These are phyloP conservation scores for Drosophila arawakana DNA, from an alignment of 1,140 invertebrate genomes.

Conservation along the genomic window DNA sequence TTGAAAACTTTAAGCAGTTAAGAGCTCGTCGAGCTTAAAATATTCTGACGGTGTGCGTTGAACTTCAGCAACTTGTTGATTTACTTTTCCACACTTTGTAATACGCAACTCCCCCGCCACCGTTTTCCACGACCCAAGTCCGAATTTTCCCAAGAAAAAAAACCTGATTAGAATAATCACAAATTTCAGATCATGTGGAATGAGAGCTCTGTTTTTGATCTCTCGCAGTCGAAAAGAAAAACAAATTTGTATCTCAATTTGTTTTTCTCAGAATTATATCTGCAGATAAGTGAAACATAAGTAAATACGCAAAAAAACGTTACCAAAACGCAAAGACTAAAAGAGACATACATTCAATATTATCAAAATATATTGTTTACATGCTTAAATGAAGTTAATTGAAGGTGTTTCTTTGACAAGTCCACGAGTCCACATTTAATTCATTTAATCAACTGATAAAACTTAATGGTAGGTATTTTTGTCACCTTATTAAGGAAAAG, in stretches of 20 bases:
- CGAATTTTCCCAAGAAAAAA: constrained; percentile 29
- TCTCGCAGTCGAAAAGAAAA: constrained; percentile 31
- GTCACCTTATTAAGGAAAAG: constrained; percentile 10
- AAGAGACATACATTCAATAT: background rate
- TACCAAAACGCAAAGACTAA: background rate
- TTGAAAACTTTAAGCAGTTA: constrained; percentile 82
- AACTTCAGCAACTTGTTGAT: constrained; percentile 78
- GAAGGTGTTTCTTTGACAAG: no score
- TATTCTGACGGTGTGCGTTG: constrained; percentile 67
- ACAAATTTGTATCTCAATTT: constrained; percentile 27
- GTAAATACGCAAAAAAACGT: constrained; percentile 1
- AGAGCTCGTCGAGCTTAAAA: constrained; percentile 77
- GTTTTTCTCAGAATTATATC: constrained; percentile 11
- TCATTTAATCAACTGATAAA: background rate
- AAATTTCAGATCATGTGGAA: constrained; percentile 43
- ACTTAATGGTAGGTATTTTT: background rate
- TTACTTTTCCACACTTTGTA: constrained; percentile 57
- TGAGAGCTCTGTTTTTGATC: constrained; percentile 56
- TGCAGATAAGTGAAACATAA: constrained; percentile 7
- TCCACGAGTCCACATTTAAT: no score
- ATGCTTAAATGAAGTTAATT: no score
- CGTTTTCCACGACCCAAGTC: background rate
- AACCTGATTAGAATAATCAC: constrained; percentile 69
- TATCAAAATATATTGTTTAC: no score
- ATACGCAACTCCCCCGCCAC: constrained; percentile 5